A percentile compares a stretch with the other conserved stretches of the same genome.
Evolutionary conservation across 2,113 vertebrate species (phyloP).

Genomic region (Gnathonemus echidnorhynchus): DNA sequence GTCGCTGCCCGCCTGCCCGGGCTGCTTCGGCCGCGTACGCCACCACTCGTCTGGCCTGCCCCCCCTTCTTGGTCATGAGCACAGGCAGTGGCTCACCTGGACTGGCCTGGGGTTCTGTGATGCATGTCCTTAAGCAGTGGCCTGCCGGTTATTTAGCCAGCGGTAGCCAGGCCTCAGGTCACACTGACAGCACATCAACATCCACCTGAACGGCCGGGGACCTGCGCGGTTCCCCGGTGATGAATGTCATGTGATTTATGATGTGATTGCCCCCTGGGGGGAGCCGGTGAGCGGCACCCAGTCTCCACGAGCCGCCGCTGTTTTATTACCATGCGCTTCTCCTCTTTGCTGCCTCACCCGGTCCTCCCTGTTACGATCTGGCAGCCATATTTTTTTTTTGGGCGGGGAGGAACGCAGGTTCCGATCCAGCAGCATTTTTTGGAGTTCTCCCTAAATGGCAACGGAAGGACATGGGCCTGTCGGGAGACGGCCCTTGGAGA

Average conservation of each 20-base stretch:
- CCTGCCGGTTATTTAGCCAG: constrained; percentile 63
- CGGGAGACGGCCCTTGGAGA: neutral
- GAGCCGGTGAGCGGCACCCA: constrained; percentile 39
- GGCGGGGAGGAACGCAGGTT: constrained; percentile 1
- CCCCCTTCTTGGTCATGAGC: constrained; percentile 48
- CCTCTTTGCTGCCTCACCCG: constrained; percentile 6
- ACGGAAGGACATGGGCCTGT: neutral
- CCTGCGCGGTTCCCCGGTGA: constrained; percentile 60
- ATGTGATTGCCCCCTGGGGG: constrained; percentile 52
- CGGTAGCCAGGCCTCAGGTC: constrained; percentile 53
- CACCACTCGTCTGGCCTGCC: constrained; percentile 55
- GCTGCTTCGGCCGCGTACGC: constrained; percentile 44
- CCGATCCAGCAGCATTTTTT: neutral
- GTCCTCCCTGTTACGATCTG: constrained; percentile 22
- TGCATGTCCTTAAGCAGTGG: constrained; percentile 52
- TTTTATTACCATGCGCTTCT: constrained; percentile 14
- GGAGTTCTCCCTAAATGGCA: neutral
- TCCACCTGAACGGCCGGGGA: constrained; percentile 49
- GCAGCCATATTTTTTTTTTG: constrained; percentile 21
- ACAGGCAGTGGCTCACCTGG: constrained; percentile 1
- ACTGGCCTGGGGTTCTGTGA: constrained; percentile 42
- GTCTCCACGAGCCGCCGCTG: constrained; percentile 32
- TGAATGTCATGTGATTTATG: constrained; percentile 73
- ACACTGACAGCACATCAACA: constrained; percentile 63
- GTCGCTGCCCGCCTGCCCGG: constrained; percentile 48